Evolutionary conservation across 2,797 vertebrate species (phyloP).

Genomic region (Percopsis omiscomaycus): DNA sequence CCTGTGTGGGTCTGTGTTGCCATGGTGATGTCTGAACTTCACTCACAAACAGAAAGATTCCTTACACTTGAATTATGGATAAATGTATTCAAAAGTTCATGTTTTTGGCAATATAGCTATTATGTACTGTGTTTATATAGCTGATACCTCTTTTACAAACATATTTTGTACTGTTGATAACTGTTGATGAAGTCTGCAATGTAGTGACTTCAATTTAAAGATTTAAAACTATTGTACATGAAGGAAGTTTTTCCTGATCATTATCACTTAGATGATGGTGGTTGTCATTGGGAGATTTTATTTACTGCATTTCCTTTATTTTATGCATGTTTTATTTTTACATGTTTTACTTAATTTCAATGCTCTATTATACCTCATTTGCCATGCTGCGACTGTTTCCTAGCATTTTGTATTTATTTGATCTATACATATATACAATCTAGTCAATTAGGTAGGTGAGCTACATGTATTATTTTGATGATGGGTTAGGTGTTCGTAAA

Average conservation of each 20-base stretch:
- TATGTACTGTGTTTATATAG: slow-evolving; percentile 72
- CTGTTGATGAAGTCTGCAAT: slow-evolving; percentile 51
- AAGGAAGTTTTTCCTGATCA: not conserved
- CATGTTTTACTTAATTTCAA: too few species aligned
- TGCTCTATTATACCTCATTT: too few species aligned
- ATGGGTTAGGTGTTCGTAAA: too few species aligned
- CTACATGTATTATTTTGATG: too few species aligned
- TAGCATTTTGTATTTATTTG: too few species aligned
- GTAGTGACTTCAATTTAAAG: slow-evolving; percentile 58
- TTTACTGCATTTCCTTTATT: too few species aligned
- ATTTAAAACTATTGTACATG: slow-evolving; percentile 15
- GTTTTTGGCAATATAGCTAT: slow-evolving; percentile 53
- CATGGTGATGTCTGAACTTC: slow-evolving; percentile 2
- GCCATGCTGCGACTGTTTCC: too few species aligned
- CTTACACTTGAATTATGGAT: slow-evolving; percentile 79
- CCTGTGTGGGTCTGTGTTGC: not conserved
- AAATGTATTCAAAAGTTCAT: slow-evolving; percentile 68
- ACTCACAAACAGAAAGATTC: slow-evolving; percentile 63
- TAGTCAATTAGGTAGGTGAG: too few species aligned
- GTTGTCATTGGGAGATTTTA: too few species aligned
- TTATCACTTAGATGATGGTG: slow-evolving; percentile 3
- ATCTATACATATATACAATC: too few species aligned
- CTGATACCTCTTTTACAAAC: slow-evolving; percentile 78
- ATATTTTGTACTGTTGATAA: slow-evolving; percentile 61
- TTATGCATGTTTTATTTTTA: too few species aligned